Evolutionary conservation across 1,140 invertebrate genomes (phyloP).

Genomic region (Drosophila sucinea): DNA sequence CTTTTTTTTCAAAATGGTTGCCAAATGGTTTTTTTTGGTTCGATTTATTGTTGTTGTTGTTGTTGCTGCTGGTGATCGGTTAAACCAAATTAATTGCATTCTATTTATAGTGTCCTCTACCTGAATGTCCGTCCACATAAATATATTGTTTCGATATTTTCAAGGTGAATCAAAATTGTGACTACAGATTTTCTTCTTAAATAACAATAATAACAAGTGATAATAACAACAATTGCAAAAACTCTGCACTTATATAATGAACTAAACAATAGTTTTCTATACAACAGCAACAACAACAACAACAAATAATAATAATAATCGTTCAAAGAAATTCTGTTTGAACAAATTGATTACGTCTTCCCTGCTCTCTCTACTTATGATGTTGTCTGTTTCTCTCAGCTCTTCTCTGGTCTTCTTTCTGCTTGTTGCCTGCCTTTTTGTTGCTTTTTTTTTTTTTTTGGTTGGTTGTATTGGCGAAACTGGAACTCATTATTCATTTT

Average conservation of each 20-base stretch:
- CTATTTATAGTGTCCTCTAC: constrained; percentile 2
- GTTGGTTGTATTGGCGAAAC: not conserved
- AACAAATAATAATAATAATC: not conserved
- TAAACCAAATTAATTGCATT: constrained; percentile 64
- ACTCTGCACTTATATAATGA: constrained; percentile 6
- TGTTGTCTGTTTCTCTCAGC: not conserved
- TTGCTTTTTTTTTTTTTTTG: not conserved
- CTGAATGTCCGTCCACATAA: constrained; percentile 14
- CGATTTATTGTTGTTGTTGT: constrained; percentile 29
- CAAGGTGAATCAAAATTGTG: not conserved
- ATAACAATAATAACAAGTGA: not conserved
- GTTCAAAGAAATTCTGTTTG: constrained; percentile 2
- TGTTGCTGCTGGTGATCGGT: constrained; percentile 23
- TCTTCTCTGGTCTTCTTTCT: constrained; percentile 9
- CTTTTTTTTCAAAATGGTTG: constrained; percentile 66
- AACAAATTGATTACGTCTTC: constrained; percentile 17
- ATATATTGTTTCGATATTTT: constrained; percentile 30
- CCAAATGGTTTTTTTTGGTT: constrained; percentile 28
- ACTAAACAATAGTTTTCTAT: constrained; percentile 1
- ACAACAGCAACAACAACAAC: not conserved
- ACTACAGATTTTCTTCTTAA: not conserved
- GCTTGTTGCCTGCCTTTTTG: not conserved
- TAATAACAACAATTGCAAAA: not conserved
- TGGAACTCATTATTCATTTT: constrained; percentile 77
- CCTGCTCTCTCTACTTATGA: not conserved